phyloP scores from a whole-genome alignment of 2,888 invertebrate genomes.

The Emmelina monodactyla region DNA sequence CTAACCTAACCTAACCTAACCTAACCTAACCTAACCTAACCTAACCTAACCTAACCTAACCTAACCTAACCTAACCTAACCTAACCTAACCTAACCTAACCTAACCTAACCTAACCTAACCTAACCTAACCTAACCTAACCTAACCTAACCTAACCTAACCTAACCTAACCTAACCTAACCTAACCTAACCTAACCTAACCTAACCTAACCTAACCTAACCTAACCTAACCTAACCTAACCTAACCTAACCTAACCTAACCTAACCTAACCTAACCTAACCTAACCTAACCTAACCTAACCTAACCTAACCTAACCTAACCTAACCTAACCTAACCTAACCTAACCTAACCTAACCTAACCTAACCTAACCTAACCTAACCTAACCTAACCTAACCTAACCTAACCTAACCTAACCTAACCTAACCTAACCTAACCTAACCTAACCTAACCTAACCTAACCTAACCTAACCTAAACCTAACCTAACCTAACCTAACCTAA shows the following conservation, averaged over 20 bases:
- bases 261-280: too few relatives aligned
- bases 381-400: too few relatives aligned
- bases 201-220: constrained; percentile 6
- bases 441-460: constrained; percentile 12
- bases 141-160: constrained; percentile 9
- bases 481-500: constrained; percentile 12
- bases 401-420: too few relatives aligned
- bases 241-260: constrained; percentile 8
- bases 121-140: too few relatives aligned
- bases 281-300: constrained; percentile 8
- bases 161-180: constrained; percentile 9
- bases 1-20: constrained; percentile 11
- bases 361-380: constrained; percentile 11
- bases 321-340: constrained; percentile 5
- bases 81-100: constrained; percentile 9
- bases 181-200: constrained; percentile 9
- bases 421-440: too few relatives aligned
- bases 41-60: constrained; percentile 9
- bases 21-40: constrained; percentile 11
- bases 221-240: constrained; percentile 8
- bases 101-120: too few relatives aligned
- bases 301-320: constrained; percentile 6
- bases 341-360: constrained; percentile 7
- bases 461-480: too few relatives aligned
- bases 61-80: constrained; percentile 6